These are phyloP conservation scores for Conus ventricosus DNA, from an alignment of 1,140 invertebrate species.

Conservation along the genomic window DNA sequence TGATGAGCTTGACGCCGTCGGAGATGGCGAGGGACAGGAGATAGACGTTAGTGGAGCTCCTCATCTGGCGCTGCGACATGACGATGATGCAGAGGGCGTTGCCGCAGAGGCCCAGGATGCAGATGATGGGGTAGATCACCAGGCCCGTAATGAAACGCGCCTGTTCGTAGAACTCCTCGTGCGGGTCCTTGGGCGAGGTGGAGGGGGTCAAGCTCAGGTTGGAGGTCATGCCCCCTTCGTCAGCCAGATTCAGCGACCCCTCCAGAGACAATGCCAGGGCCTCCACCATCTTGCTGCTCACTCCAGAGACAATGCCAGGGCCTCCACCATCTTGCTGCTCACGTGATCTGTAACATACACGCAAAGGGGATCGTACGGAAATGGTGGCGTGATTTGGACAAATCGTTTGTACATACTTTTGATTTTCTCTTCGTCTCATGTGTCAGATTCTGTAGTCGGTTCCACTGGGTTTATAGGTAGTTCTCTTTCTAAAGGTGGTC, in stretches of 20 bases:
- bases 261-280: constrained; percentile 28
- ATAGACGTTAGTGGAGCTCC: constrained; percentile 84
- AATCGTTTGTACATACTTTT: too few species aligned
- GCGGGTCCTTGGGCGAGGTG: constrained; percentile 36
- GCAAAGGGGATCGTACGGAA: neutral
- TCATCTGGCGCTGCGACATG: constrained; percentile 83
- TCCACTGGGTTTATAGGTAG: neutral
- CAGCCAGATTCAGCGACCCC: neutral
- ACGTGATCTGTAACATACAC: neutral
- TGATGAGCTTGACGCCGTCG: constrained; percentile 84
- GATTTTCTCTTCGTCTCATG: neutral
- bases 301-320: constrained; percentile 6
- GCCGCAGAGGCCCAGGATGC: constrained; percentile 83
- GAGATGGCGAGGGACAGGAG: constrained; percentile 84
- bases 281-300: neutral
- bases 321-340: neutral
- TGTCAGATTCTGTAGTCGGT: too few species aligned
- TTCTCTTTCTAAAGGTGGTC: neutral
- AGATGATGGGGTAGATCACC: constrained; percentile 82
- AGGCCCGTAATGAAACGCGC: constrained; percentile 69
- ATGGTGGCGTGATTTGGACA: neutral
- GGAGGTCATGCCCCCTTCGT: neutral
- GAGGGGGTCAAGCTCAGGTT: neutral
- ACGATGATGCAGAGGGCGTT: constrained; percentile 85
- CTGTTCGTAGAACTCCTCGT: constrained; percentile 63